Base-by-base conservation (phyloP, 2,113 vertebrate genomes). In the Jacana jacana region DNA sequence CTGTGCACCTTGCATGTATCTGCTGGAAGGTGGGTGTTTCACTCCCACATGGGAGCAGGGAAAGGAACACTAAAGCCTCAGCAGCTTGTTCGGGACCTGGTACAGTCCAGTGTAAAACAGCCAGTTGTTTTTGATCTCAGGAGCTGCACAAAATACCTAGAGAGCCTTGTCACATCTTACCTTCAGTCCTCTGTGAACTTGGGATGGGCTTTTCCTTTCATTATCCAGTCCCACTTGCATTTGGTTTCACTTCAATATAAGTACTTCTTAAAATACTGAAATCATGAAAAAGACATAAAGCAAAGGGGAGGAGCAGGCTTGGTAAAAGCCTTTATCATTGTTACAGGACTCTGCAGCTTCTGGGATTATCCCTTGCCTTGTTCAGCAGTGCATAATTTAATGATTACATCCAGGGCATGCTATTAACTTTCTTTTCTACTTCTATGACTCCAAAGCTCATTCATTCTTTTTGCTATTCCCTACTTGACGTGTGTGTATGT, bases 371-470 rank as follows among this genome's bases (percentile, higher is more conserved):
- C 57, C 61, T 83, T 94, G 72, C 70, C 68, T 96, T 95, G 80
- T 96, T 93, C 91, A 91, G 48, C 80, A 76, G 54, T 80, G 63
- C 95, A 60, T 96, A 89, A 94, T 95, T 91, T 81, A 95, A 96
- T 95, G 87, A 82, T 95, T 93, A 61, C 66, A 79, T 94, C 88
- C 88, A 73, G 79, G 81, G 76, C 88, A 17, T 78, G 44, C 93
- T 97, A 95, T 95, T 96, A 95, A 96, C 90, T 97, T 96, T 87
- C 76, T 93, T 95, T 97, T 96, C 81, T 81, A 82, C 75, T 93
- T 97, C 75, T 95, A 54, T 24, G 17, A 94, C 83, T 94, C 73
- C 60, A 81, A 80, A 88, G 86, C 88, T 92, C 79, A 70, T 97
- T 95, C 94, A 83, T 95, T 93, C 86, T 86, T 95, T 96, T 84